Base-by-base conservation (phyloP, 1,140 invertebrate genomes). In the Magallana ariakensis region DNA sequence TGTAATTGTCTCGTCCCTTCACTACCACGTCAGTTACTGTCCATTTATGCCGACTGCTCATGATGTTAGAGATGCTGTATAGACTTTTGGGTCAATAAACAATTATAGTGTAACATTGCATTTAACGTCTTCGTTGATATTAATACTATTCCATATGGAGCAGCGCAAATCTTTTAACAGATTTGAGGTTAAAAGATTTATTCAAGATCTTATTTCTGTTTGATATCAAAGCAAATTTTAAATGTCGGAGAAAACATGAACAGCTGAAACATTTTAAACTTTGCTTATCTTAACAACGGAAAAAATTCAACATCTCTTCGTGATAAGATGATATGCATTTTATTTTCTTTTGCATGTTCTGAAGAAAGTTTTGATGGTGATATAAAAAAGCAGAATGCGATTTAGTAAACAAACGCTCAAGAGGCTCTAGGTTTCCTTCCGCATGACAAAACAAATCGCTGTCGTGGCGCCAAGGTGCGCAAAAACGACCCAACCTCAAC, bases 291-390 rank as follows among this genome's bases (percentile, higher is more conserved):
- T 46, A 46, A 46, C 33, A 46, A 46, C 33, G 33, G 33, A 46
- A 46, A 46, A 46, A 46, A 46, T 46, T n/a, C n/a, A n/a, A n/a
- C 33, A 46, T 46, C 33, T 46, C 33, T 75, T 75, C 22, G 22
- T 60, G 58, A 60, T 60, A 33, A 75, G 22, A 15, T 26, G 22
- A 75, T 75, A 75, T 13, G 22, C 22, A 13, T 75, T 26, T 33
- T 75, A 26, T 75, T 75, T 26, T 75, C 22, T 22, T 75, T 75
- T 26, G 66, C 66, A 75, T 75, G 66, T 75, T 75, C 22, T 75
- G 13, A 9, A 22, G 19, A 75, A 9, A 22, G 19, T 33, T 2
- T 75, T 22, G 22, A 75, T 22, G 66, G 33, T 26, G 33, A 13
- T 13, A 75, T 75, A 75, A 75, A 26, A n/a, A 75, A 26, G 22